Evolutionary conservation across 2,888 invertebrate species (phyloP), one percentile per base, ranked within the genome.

Genomic region (Lycia hirtaria): DNA sequence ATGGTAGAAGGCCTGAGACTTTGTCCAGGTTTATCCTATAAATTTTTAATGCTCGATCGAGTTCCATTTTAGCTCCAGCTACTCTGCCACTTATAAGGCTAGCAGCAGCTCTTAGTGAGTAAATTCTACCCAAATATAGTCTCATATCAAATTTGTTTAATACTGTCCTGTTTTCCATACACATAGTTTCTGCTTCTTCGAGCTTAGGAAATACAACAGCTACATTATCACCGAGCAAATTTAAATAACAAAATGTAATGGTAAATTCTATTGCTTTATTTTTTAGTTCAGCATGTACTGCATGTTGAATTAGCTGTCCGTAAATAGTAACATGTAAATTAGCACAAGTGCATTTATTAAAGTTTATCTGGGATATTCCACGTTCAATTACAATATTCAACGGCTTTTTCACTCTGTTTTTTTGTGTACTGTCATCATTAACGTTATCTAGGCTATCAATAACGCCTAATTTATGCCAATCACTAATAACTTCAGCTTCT

Each of bases 251-350:
- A 56, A 68, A 87, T 33, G 74, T 77, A 30, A 89, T 79, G 40
- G 81, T 65, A 65, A 88, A 89, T 62, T 87, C 78, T 30, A 90
- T 71, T 32, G 81, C 73, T 76, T 87, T 89, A 5, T 61, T 65
- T 64, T 81, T 87, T 47, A 89, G 65, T 66, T 90, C 89, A 19
- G 92, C 89, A 72, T 83, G 78, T 60, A 70, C 65, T n/a, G 91
- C 87, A 55, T 92, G 92, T 58, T 83, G 63, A 50, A 88, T 78
- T 6, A 92, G 71, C 71, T 92, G 89, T 57, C 88, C 86, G 65
- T 75, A 81, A 66, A 89, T 82, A 28, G 75, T 73, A 32, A 90
- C 80, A 52, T 83, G 83, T 59, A 91, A 72, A 55, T 90, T 87
- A 15, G 81, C 64, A 70, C 92, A 92, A 4, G 85, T 82, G 60